Conservation (phyloP, 2,797 vertebrate genomes). For the Leontocebus nigricollis region DNA sequence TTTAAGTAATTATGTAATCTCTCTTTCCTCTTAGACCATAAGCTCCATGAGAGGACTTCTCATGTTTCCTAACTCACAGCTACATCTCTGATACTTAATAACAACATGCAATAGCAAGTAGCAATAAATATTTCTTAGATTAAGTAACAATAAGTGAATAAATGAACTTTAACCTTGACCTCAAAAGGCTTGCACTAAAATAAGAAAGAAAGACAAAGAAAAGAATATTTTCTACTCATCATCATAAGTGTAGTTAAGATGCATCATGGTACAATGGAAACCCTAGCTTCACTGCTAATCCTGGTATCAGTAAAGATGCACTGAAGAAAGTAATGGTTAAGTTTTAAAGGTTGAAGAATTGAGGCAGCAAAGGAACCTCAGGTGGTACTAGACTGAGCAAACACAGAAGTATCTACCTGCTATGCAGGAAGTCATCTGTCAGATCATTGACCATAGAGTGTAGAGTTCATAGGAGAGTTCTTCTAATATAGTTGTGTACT, state of each 20-base stretch:
- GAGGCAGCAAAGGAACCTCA: background rate
- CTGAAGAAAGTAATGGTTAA: background rate
- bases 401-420: background rate
- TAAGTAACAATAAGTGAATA: background rate
- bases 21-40: background rate
- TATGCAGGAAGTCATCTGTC: background rate
- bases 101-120: background rate
- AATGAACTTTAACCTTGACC: background rate
- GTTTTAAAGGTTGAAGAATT: background rate
- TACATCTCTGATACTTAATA: background rate
- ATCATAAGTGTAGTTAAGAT: background rate
- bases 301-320: background rate
- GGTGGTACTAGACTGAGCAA: background rate
- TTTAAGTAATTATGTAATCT: background rate
- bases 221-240: background rate
- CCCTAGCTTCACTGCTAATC: background rate
- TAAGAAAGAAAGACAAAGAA: background rate
- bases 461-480: background rate
- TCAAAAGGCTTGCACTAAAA: conserved; percentile 18
- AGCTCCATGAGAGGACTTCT: background rate
- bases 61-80: background rate
- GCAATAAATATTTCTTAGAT: background rate
- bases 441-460: background rate
- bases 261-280: background rate
- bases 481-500: background rate